Percentiles rank a stretch among this genome's conserved stretches.
phyloP scores from a whole-genome alignment of 2,888 invertebrate species.

The Micropterix aruncella region DNA sequence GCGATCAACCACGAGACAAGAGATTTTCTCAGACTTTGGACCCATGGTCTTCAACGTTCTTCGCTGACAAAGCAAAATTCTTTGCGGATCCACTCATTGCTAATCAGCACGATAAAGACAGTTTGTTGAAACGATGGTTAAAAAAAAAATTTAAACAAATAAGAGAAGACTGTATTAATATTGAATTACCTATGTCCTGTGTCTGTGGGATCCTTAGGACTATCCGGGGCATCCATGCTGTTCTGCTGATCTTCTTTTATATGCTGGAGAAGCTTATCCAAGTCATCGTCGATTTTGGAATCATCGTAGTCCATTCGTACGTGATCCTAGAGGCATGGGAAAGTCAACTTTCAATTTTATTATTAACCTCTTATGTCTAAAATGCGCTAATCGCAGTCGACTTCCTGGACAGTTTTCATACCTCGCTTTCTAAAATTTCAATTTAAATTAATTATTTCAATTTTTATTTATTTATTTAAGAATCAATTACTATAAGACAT shows the following conservation, averaged over 20 bases:
- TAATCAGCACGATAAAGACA: not conserved
- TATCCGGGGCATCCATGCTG: constrained; percentile 80
- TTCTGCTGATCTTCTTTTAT: constrained; percentile 92
- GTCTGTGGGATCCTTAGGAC: constrained; percentile 70
- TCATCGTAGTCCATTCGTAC: constrained; percentile 70
- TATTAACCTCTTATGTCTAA: no score
- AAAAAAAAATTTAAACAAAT: not conserved
- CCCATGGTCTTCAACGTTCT: no score
- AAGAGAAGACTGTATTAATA: constrained; percentile 5
- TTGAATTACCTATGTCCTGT: constrained; percentile 33
- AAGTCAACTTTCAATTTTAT: no score
- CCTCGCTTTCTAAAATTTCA: no score
- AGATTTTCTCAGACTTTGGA: no score
- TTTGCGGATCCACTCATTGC: not conserved
- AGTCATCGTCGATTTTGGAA: constrained; percentile 84
- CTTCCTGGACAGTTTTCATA: no score
- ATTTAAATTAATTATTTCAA: no score
- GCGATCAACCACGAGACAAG: no score
- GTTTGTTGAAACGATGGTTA: not conserved
- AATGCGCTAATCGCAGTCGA: no score
- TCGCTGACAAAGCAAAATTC: no score
- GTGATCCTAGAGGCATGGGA: constrained; percentile 40
- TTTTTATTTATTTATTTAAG: no score
- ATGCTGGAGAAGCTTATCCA: constrained; percentile 80
- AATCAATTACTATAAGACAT: no score